Evolutionary conservation across 2,888 invertebrate species (phyloP), one percentile per base, ranked within the genome.

Genomic region (Noctua comes): DNA sequence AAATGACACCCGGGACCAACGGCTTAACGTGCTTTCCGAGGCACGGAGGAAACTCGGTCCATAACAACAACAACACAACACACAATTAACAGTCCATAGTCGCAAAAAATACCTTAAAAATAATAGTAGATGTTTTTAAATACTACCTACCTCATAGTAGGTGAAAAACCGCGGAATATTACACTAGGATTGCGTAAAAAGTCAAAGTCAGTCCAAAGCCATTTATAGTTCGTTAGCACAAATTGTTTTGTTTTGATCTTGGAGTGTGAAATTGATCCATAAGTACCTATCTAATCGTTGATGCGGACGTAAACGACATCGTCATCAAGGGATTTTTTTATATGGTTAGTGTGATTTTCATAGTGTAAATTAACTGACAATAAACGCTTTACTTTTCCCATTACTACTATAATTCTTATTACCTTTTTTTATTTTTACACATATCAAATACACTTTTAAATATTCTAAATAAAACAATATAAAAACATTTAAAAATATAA

Each of bases 191-290:
- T 46, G 31, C 8, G 43, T 64, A 78, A 70, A 64, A 70, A 70
- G 36, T 36, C 36, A 36, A 36, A 36, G 36, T 36, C 36, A 36
- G 36, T 36, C 4, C 31, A 31, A 54, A 6, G n/a, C 27, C 2
- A 54, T 64, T 40, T 70, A 64, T 1, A 18, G 27, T 43, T 70
- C 18, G 13, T 64, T 70, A 46, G 8, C 18, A 36, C 11, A 65
- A 77, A 78, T 57, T 54, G 43, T 64, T 65, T 18, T 79, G n/a
- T 59, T 68, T 43, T 72, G 40, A 72, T 78, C 40, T n/a, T 72
- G 6, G 13, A 16, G 31, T 71, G 36, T 54, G 54, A 31, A 46
- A 70, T 48, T 54, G 27, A 16, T 36, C 6, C 24, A 24, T 70
- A 16, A 43, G 31, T 64, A 43, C 11, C 43, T 43, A 31, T 27